phyloP scores from a whole-genome alignment of 2,888 invertebrate genomes.

The Plebejus melissa region DNA sequence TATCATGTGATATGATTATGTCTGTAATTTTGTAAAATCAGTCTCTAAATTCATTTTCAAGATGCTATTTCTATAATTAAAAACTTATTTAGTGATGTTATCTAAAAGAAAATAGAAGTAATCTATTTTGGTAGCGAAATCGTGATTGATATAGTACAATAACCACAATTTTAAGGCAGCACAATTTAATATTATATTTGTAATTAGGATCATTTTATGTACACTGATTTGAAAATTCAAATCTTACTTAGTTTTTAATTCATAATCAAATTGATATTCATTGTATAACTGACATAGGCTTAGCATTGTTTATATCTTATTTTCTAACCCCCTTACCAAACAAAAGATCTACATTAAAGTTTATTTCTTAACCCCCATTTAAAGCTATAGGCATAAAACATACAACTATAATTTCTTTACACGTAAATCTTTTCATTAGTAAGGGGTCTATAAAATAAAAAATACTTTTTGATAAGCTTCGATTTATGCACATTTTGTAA shows the following conservation, averaged over 20 bases:
- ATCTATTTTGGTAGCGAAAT: slow-evolving; percentile 26
- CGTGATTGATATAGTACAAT: slow-evolving; percentile 46
- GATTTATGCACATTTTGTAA: background rate
- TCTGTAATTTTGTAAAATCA: background rate
- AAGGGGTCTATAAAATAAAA: background rate
- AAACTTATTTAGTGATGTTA: background rate
- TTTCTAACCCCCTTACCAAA: background rate
- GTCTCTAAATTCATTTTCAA: background rate
- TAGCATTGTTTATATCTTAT: background rate
- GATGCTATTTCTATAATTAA: background rate
- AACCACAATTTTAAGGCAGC: slow-evolving; percentile 39
- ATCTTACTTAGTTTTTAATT: too few relatives aligned
- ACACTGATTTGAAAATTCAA: background rate
- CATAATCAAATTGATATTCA: background rate
- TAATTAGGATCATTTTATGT: slow-evolving; percentile 23
- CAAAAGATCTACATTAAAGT: background rate
- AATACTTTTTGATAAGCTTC: background rate
- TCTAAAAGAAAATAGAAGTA: slow-evolving; percentile 1
- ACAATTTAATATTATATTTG: slow-evolving; percentile 33
- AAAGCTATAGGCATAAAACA: background rate
- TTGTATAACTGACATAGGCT: background rate
- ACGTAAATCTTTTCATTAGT: background rate
- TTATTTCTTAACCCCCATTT: background rate
- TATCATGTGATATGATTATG: background rate
- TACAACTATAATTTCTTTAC: background rate